Percentiles rank a stretch among this genome's conserved stretches.
phyloP scores from a whole-genome alignment of 2,113 vertebrate genomes.

The Desmodus rotundus region DNA sequence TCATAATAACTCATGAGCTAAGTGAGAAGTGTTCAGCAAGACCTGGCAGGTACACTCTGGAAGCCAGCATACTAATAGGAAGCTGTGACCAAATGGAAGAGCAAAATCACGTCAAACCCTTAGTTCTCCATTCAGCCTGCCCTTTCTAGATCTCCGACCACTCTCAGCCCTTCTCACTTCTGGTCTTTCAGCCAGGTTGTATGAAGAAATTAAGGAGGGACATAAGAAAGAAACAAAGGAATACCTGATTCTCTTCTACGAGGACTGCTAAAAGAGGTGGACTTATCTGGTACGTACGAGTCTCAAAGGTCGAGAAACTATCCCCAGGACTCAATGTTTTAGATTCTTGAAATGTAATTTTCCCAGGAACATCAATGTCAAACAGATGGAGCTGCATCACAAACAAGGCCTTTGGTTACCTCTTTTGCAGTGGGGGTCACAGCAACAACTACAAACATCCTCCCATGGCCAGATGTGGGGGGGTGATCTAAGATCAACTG shows the following conservation, averaged over 20 bases:
- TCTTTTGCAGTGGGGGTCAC: neutral
- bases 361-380: slow-evolving; percentile 95
- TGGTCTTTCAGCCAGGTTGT: neutral
- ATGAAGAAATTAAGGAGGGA: neutral
- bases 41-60: neutral
- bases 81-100: neutral
- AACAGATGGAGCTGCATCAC: slow-evolving; percentile 93
- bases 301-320: slow-evolving; percentile 91
- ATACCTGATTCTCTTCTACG: neutral
- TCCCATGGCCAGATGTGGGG: neutral
- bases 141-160: neutral
- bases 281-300: slow-evolving; percentile 84
- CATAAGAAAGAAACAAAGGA: neutral
- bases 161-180: neutral
- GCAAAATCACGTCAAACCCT: neutral
- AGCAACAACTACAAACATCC: neutral
- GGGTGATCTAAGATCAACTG: neutral
- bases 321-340: slow-evolving; percentile 91
- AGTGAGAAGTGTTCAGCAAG: neutral
- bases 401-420: slow-evolving; percentile 39
- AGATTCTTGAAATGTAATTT: slow-evolving; percentile 96
- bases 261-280: neutral
- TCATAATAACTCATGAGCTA: neutral
- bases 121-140: neutral
- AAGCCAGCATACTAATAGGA: neutral